Conservation (phyloP, 2,797 vertebrate species). For the Cottoperca gobio region DNA sequence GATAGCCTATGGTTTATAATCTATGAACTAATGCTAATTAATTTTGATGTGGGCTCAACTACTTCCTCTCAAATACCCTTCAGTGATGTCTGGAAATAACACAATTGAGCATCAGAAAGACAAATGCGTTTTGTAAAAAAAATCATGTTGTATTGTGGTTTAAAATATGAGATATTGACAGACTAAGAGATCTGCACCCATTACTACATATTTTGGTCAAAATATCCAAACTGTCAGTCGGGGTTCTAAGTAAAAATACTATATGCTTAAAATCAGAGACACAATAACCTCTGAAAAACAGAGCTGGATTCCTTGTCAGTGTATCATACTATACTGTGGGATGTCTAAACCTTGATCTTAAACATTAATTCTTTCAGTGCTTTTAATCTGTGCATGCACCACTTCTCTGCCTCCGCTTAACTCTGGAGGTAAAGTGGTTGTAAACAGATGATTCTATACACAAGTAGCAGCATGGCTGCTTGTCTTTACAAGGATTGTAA, state of each 20-base stretch:
- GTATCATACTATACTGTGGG: conserved; percentile 5
- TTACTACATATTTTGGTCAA: conserved; percentile 15
- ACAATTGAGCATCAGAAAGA: not conserved
- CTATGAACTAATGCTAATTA: not conserved
- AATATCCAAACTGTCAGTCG: conserved; percentile 3
- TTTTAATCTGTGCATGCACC: conserved; percentile 24
- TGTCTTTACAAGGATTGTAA: not conserved
- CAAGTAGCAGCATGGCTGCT: not conserved
- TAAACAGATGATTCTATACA: conserved; percentile 2
- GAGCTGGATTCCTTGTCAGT: conserved; percentile 15
- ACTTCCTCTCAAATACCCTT: not conserved
- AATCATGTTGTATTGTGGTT: not conserved
- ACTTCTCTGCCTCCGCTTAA: not conserved
- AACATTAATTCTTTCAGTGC: conserved; percentile 20
- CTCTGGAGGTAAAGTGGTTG: not conserved
- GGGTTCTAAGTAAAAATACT: not conserved
- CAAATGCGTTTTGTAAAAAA: not conserved
- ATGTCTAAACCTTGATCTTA: conserved; percentile 33
- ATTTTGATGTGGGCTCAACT: not conserved
- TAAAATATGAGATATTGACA: conserved; percentile 6
- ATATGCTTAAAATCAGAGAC: conserved; percentile 11
- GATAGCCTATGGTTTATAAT: not conserved
- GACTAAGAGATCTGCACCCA: conserved; percentile 1
- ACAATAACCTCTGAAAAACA: conserved; percentile 20
- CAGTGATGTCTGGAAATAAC: not conserved